A percentile compares a stretch with the other conserved stretches of the same genome.
These are phyloP conservation scores for Callaeas wilsoni DNA, from an alignment of 2,113 vertebrate species.

Conservation along the genomic window DNA sequence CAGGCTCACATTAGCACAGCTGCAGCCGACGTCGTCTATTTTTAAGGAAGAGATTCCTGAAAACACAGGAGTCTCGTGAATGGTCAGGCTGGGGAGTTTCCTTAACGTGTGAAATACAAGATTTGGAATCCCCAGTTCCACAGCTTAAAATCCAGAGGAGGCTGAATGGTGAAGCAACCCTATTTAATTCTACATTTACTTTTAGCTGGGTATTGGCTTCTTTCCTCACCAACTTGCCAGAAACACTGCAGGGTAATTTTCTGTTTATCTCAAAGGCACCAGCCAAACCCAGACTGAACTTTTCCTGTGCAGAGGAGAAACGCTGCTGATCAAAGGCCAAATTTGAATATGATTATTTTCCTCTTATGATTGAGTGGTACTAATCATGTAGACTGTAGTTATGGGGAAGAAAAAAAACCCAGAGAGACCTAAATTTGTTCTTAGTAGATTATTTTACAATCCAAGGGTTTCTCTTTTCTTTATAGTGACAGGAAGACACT, in stretches of 20 bases:
- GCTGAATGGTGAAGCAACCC: not conserved
- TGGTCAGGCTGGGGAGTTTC: not conserved
- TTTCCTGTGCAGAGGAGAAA: not conserved
- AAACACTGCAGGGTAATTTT: not conserved
- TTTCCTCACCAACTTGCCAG: not conserved
- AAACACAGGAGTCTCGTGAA: not conserved
- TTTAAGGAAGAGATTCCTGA: not conserved
- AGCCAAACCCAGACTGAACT: not conserved
- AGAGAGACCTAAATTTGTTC: not conserved
- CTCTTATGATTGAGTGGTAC: not conserved
- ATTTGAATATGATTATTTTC: not conserved
- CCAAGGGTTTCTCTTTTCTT: not conserved
- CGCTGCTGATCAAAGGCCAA: not conserved
- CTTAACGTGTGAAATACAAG: not conserved
- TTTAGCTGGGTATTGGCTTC: not conserved
- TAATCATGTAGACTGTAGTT: not conserved
- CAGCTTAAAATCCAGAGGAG: not conserved
- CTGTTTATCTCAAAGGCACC: constrained; percentile 30
- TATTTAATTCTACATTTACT: not conserved
- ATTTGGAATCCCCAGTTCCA: not conserved
- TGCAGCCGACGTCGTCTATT: not conserved
- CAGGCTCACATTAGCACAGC: not conserved
- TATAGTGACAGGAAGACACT: not conserved
- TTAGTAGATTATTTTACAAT: not conserved
- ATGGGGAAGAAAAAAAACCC: not conserved